A percentile compares a stretch with the other conserved stretches of the same genome.
Conservation (phyloP, 2,888 invertebrate genomes). For the Odontocolon sp. region DNA sequence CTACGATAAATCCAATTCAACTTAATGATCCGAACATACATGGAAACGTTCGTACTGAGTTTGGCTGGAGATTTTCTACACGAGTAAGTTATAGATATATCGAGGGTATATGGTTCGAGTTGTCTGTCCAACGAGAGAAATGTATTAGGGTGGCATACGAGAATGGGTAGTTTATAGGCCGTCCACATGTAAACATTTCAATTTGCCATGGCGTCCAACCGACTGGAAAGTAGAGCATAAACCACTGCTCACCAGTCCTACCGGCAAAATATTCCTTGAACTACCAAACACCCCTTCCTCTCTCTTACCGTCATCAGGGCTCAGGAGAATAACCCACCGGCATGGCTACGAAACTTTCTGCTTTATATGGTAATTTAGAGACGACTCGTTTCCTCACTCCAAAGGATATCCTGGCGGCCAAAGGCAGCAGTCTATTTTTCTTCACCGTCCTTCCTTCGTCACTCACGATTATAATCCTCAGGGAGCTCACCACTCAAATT, state of each 20-base stretch:
- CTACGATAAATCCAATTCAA: slow-evolving; percentile 25
- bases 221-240: slow-evolving; percentile 36
- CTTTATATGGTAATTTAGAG: slow-evolving; percentile 64
- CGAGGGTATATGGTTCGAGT: slow-evolving; percentile 5
- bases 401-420: slow-evolving; percentile 1
- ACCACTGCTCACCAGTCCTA: slow-evolving; percentile 29
- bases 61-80: neutral
- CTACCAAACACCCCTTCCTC: neutral
- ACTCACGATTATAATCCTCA: slow-evolving; percentile 33
- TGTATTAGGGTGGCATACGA: slow-evolving; percentile 2
- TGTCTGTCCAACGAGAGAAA: neutral
- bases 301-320: slow-evolving; percentile 1
- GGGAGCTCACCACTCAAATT: slow-evolving; percentile 9
- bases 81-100: neutral
- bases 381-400: slow-evolving; percentile 29
- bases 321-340: slow-evolving; percentile 29
- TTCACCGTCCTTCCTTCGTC: neutral
- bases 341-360: slow-evolving; percentile 58
- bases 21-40: slow-evolving; percentile 31
- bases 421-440: neutral
- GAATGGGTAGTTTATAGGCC: slow-evolving; percentile 24
- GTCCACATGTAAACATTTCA: slow-evolving; percentile 53
- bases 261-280: slow-evolving; percentile 34
- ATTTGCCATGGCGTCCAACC: slow-evolving; percentile 47
- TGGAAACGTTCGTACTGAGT: slow-evolving; percentile 5